Percentiles rank a stretch among this genome's conserved stretches.
These are phyloP conservation scores for Oxyteleia sp. DNA, from an alignment of 2,888 invertebrate genomes.

Conservation along the genomic window DNA sequence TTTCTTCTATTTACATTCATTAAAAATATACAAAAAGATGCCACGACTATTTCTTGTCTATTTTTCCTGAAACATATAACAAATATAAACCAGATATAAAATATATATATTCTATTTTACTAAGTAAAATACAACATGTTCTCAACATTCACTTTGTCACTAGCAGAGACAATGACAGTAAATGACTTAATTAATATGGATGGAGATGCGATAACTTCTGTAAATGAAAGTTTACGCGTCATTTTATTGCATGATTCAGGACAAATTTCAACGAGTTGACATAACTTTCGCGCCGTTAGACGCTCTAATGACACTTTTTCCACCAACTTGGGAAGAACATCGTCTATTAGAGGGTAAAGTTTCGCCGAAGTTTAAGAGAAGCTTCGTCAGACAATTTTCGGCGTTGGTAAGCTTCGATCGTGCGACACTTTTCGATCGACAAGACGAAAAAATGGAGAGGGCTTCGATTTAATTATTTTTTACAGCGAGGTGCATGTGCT, in stretches of 20 bases:
- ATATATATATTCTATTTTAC: no score
- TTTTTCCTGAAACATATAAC: no score
- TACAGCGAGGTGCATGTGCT: background rate
- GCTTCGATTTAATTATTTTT: background rate
- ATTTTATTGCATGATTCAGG: background rate
- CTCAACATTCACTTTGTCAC: no score
- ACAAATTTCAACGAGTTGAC: no score
- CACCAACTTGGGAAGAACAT: background rate
- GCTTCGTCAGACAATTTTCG: conserved; percentile 4
- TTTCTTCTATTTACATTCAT: no score
- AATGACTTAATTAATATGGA: background rate
- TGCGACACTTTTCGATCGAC: background rate
- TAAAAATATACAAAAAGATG: no score
- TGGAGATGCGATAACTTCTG: background rate
- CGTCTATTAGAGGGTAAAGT: background rate
- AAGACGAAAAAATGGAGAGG: background rate
- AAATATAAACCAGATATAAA: no score
- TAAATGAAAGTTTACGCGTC: background rate
- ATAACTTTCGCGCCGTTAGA: background rate
- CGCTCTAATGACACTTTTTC: background rate
- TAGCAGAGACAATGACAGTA: no score
- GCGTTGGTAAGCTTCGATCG: background rate
- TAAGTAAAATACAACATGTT: no score
- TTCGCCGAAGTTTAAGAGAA: background rate
- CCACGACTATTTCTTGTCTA: no score